Evolutionary conservation across 2,888 invertebrate genomes (phyloP), one percentile per base, ranked within the genome.

Genomic region (Drosophila siamana): DNA sequence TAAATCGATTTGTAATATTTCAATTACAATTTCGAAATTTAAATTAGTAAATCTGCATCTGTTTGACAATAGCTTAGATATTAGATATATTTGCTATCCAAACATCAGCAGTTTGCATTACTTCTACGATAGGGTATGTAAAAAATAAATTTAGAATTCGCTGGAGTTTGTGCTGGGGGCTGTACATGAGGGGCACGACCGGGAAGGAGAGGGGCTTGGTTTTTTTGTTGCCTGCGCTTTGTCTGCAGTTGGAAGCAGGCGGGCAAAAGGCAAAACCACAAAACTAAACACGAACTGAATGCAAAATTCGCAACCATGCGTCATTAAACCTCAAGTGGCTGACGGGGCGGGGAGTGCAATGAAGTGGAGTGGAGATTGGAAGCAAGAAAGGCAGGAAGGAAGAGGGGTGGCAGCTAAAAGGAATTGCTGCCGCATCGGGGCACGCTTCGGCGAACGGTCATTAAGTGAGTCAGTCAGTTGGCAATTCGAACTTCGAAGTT

Each of bases 271-370:
- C 74, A 60, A 66, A 75, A 67, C 65, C 80, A 47, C 74, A 77
- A 77, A 77, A 74, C 77, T 74, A 80, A 80, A 80, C 79, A 77
- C 74, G 59, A 76, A 71, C 80, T 69, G 78, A 79, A 80, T 80
- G 80, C 74, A 80, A 80, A 76, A 74, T 66, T 79, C 52, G 64
- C 71, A 63, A 54, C 41, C 74, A 80, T 80, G 79, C 79, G 79
- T 80, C 78, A 79, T 78, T 77, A 80, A 69, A 46, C 66, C 62
- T 6, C 69, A 40, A 41, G 13, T 26, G 13, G 26, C n/a, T 13
- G 28, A 40, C 19, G 19, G 19, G 19, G 19, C 36, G 13, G 36
- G 6, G 8, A n/a, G n/a, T n/a, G n/a, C n/a, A n/a, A n/a, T 4
- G 41, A 3, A 8, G 0, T 5, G 33, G 7, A 0, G 24, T n/a